These are phyloP conservation scores for Cheirogaleus major DNA, from an alignment of 2,797 vertebrate genomes.

Conservation along the genomic window DNA sequence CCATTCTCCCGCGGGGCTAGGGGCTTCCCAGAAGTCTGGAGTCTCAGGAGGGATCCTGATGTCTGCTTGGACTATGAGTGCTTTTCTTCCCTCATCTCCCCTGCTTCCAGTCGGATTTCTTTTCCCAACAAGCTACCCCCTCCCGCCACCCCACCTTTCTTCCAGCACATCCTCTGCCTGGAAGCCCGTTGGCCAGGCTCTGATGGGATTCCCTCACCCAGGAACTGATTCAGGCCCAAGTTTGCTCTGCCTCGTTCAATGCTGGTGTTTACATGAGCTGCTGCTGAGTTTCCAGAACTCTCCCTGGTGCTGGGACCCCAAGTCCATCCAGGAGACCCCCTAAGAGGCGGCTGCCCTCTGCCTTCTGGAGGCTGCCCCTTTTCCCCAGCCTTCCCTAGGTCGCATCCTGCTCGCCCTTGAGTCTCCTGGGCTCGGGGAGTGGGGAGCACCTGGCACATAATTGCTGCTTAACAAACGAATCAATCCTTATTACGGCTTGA, in stretches of 20 bases:
- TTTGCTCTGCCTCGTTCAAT: background rate
- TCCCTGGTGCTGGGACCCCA: too few species aligned
- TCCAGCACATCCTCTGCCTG: background rate
- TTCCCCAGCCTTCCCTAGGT: background rate
- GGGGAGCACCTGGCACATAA: slow-evolving; percentile 60
- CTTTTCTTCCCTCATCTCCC: background rate
- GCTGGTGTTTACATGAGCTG: background rate
- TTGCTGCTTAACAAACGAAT: slow-evolving; percentile 70
- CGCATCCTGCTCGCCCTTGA: slow-evolving; percentile 58
- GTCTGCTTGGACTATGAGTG: background rate
- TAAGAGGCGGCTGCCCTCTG: background rate
- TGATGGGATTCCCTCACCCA: background rate
- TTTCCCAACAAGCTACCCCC: background rate
- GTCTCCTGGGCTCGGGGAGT: background rate
- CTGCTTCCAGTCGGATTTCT: background rate
- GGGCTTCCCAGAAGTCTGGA: background rate
- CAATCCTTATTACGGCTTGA: slow-evolving; percentile 73
- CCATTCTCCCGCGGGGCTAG: background rate
- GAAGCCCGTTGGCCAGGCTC: background rate
- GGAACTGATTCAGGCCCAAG: background rate
- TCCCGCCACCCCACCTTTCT: too few species aligned
- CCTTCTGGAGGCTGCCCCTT: background rate
- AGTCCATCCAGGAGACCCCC: background rate
- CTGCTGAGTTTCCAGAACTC: background rate
- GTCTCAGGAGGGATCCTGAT: background rate